These are phyloP conservation scores for Paracanthobrama guichenoti DNA, from an alignment of 2,113 vertebrate species.

Conservation along the genomic window DNA sequence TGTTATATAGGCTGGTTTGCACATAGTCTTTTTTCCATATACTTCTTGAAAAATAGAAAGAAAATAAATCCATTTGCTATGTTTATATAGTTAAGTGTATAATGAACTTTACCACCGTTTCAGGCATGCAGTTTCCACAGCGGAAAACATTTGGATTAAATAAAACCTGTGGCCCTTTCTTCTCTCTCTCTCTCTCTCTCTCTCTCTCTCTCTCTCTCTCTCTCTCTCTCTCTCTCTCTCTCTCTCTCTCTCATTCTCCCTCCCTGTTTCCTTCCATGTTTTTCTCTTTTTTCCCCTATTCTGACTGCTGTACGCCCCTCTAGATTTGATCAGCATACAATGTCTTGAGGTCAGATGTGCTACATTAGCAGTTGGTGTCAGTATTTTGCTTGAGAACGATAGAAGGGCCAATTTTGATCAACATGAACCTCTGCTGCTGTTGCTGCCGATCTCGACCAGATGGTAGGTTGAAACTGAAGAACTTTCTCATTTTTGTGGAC, in stretches of 20 bases:
- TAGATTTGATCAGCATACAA: slow-evolving; percentile 67
- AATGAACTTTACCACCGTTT: slow-evolving; percentile 57
- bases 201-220: not conserved
- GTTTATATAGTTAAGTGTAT: slow-evolving; percentile 55
- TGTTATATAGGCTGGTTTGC: slow-evolving; percentile 60
- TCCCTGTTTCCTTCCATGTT: slow-evolving; percentile 50
- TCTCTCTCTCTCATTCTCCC: slow-evolving; percentile 48
- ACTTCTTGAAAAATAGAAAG: slow-evolving; percentile 62
- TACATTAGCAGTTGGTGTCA: slow-evolving; percentile 59
- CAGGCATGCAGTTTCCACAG: slow-evolving; percentile 69
- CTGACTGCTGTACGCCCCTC: slow-evolving; percentile 67
- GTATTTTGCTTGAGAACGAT: slow-evolving; percentile 66
- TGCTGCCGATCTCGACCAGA: slow-evolving; percentile 56
- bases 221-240: slow-evolving; percentile 8
- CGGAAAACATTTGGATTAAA: slow-evolving; percentile 62
- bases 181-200: not conserved
- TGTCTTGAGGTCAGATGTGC: slow-evolving; percentile 71
- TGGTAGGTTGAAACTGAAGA: slow-evolving; percentile 62
- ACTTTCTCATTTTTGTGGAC: not conserved
- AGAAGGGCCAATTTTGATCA: slow-evolving; percentile 53
- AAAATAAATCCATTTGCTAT: slow-evolving; percentile 58
- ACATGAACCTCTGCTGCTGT: slow-evolving; percentile 77
- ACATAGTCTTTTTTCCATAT: slow-evolving; percentile 59
- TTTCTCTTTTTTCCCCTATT: slow-evolving; percentile 46
- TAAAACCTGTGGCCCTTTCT: slow-evolving; percentile 28